Evolutionary conservation across 2,888 invertebrate species (phyloP), one percentile per base, ranked within the genome.

Genomic region (Agriopis marginaria): DNA sequence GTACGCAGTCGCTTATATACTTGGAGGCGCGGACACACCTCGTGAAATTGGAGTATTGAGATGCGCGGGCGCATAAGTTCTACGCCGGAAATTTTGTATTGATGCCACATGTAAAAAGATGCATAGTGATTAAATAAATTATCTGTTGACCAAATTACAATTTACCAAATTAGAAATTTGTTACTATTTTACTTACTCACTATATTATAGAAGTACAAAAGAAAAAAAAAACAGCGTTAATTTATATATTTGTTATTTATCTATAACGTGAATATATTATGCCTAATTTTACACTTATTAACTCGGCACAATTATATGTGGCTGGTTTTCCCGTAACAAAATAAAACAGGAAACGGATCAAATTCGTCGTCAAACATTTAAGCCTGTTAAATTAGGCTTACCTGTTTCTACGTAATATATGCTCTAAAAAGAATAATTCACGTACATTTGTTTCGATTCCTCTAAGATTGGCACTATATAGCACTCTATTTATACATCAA

Each of bases 41-140:
- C 90, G 84, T 89, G 88, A 91, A 93, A 92, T 90, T 92, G 82
- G 93, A 93, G 90, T 93, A 92, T 75, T 68, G 70, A 72, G 77
- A 77, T 79, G 77, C 80, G 78, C 77, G 68, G 76, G 68, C 79
- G 76, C 76, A 79, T 76, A 23, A 75, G 70, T 73, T 79, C 76
- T 75, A 71, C 69, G 64, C 68, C 75, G 72, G 72, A 76, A 63
- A 72, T 53, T 55, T 40, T 4, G 14, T 47, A 39, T 47, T n/a
- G 7, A 14, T 3, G 10, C 3, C 7, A 47, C 10, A 10, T 39
- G 7, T 9, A 39, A 32, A 14, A 44, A 56, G 32, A 17, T 12
- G 5, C n/a, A 12, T n/a, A 45, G n/a, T 4, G 11, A 11, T 32
- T 32, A 32, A 32, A 32, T 32, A 32, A 32, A 32, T 32, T 5